Conservation (phyloP, 1,140 invertebrate genomes). For the Hyles euphorbiae region DNA sequence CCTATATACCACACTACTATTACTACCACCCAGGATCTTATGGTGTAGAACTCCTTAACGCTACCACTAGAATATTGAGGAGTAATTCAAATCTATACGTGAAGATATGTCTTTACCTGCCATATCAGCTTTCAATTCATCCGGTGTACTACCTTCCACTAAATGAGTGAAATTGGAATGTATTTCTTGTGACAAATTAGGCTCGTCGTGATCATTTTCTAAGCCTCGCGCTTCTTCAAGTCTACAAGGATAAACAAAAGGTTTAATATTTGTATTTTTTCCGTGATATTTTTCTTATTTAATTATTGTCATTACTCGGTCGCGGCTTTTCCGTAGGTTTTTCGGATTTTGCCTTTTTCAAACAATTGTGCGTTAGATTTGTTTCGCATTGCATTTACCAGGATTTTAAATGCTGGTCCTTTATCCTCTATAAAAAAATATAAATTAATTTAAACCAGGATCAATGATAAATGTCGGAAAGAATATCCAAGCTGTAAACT, state of each 20-base stretch:
- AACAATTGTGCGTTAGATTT: constrained; percentile 40
- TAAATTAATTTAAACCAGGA: not conserved
- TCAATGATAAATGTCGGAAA: not conserved
- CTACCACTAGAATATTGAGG: too few relatives aligned
- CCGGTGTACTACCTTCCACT: constrained; percentile 29
- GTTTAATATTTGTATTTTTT: too few relatives aligned
- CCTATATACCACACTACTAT: too few relatives aligned
- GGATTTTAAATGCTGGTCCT: constrained; percentile 45
- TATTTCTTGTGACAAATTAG: constrained; percentile 46
- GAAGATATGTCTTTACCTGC: constrained; percentile 23
- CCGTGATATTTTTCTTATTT: too few relatives aligned
- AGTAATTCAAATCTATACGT: too few relatives aligned
- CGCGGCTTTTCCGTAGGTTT: constrained; percentile 40
- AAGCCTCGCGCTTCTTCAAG: constrained; percentile 44
- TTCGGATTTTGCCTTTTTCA: constrained; percentile 34
- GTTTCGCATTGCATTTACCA: constrained; percentile 40
- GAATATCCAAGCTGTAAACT: too few relatives aligned
- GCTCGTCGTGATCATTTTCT: constrained; percentile 51
- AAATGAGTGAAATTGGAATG: constrained; percentile 38
- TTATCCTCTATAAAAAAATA: constrained; percentile 49
- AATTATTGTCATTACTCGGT: constrained; percentile 28
- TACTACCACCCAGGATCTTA: too few relatives aligned
- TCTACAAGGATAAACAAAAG: constrained; percentile 21
- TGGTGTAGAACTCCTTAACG: too few relatives aligned
- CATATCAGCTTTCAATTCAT: constrained; percentile 46